Evolutionary conservation across 1,140 invertebrate species (phyloP).

Genomic region (Dreissena rostriformis): DNA sequence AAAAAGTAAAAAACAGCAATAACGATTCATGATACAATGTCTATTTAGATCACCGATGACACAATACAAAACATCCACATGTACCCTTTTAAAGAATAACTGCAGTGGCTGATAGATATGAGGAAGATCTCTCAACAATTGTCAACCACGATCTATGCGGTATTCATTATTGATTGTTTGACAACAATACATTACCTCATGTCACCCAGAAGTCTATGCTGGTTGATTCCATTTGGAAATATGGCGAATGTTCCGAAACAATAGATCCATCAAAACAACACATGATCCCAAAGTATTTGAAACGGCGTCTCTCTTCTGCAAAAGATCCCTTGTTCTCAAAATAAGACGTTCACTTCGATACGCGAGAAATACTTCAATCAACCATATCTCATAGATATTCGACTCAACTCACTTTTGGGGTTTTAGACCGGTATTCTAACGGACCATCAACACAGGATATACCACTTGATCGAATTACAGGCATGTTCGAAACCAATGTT

Average conservation of each 20-base stretch:
- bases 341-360: conserved; percentile 22
- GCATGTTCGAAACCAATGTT: conserved; percentile 10
- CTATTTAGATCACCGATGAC: conserved; percentile 40
- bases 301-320: conserved; percentile 59
- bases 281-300: conserved; percentile 3
- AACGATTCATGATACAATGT: conserved; percentile 30
- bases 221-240: conserved; percentile 54
- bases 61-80: conserved; percentile 51
- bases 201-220: conserved; percentile 48
- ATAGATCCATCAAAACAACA: too few species aligned
- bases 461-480: conserved; percentile 29
- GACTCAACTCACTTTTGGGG: neutral
- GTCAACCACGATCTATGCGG: conserved; percentile 58
- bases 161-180: conserved; percentile 55
- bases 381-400: conserved; percentile 20
- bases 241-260: conserved; percentile 1
- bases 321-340: conserved; percentile 30
- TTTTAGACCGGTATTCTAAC: conserved; percentile 37
- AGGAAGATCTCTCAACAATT: conserved; percentile 11
- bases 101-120: conserved; percentile 20
- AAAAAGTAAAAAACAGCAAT: conserved; percentile 51
- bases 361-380: conserved; percentile 24
- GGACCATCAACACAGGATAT: conserved; percentile 49
- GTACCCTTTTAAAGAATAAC: conserved; percentile 59
- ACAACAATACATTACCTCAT: conserved; percentile 39